Base-by-base conservation (phyloP, 2,797 vertebrate species). In the Tokudaia tokunoshimensis region DNA sequence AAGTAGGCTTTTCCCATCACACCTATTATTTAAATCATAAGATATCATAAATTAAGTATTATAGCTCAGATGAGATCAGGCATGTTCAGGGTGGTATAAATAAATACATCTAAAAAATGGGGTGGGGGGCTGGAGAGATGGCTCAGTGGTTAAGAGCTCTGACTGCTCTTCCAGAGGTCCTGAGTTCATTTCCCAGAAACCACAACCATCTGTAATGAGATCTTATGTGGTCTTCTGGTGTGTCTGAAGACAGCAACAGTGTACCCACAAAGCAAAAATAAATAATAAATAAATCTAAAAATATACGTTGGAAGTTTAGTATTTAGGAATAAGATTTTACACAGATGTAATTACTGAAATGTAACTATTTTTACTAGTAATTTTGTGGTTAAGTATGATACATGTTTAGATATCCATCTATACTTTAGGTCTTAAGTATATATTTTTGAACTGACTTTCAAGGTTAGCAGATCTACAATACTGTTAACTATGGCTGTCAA, bases 41-140 rank as follows among this genome's bases (percentile, higher is more conserved):
- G 84, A 24, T 47, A 52, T 92, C 76, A n/a, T 61, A 91, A 67
- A 44, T 89, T 14, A 31, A 81, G 10, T 34, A 0, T 3, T 65
- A 1, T 0, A 6, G 20, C 70, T 20, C 8, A 72, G 1, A n/a
- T 0, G 7, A n/a, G 34, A 70, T 70, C 0, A 6, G 65, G 14
- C 67, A 70, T 3, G 3, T 70, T 70, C 67, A 70, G 0, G 14
- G 34, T n/a, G 15, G 34, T 70, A n/a, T n/a, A 70, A 17, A 70
- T 70, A 70, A 70, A 70, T 19, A 3, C 8, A n/a, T 70, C 15
- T n/a, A n/a, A n/a, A n/a, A 70, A 6, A 17, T 17, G 11, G 52
- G 67, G 67, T 3, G 5, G 19, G 15, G 34, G 6, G 6, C 15
- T 70, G 34, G 34, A n/a, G 15, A n/a, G 34, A n/a, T 70, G 0